Evolutionary conservation across 2,113 vertebrate species (phyloP), one percentile per base, ranked within the genome.

Genomic region (Turnix velox): DNA sequence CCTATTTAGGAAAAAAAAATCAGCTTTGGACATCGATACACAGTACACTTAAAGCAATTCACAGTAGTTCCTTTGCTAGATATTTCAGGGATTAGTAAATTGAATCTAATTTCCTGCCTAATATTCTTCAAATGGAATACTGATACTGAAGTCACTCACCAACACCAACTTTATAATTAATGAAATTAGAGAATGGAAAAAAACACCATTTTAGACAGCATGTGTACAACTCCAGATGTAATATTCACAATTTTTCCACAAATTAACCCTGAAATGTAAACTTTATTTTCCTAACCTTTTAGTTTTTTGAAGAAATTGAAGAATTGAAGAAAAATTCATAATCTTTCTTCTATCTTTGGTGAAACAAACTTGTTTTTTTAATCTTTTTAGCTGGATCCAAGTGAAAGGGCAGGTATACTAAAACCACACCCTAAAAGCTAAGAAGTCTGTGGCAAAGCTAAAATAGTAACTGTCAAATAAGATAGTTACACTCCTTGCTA

Each of bases 161-260:
- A 75, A 28, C 14, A 85, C 49, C 2, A 7, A 28, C 12, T 71
- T 92, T 55, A 4, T 43, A 67, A 75, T 78, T 78, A 72, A 40
- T 40, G 24, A 20, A 75, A 67, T 33, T 28, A 43, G 22, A 72
- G 24, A 92, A 72, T 8, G 82, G 25, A 67, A 9, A 82, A 68
- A 84, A 9, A 82, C 65, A 84, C 55, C 15, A 68, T 48, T 88
- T 68, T 51, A 12, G 17, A 73, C 76, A 77, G 10, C 45, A 43
- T 0, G 0, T 8, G 0, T 61, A 31, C 20, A 86, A 43, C 20
- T 40, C 9, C 40, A 76, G 14, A 27, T 51, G 8, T 18, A 45
- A 39, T 23, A 63, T 9, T 5, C 5, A 30, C 35, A 75, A 5
- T 19, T 59, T 10, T 74, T 10, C 7, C 43, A 81, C 3, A n/a